Base-by-base conservation (phyloP, 2,888 invertebrate genomes). In the Scelioninae gen. 1 region DNA sequence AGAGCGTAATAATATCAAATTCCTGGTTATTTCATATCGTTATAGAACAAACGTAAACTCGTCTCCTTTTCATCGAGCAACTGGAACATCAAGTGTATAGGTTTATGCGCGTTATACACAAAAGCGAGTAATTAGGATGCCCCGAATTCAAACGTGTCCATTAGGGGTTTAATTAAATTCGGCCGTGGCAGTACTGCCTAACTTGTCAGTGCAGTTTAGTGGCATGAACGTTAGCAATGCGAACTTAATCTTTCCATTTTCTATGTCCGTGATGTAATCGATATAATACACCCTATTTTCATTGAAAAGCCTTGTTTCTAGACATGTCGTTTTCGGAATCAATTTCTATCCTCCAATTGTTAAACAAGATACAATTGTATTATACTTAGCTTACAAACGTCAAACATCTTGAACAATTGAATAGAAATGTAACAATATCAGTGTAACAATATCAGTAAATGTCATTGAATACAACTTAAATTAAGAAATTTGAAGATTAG, bases 121-220 rank as follows among this genome's bases (percentile, higher is more conserved):
- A 80, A 80, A 80, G 72, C 69, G 43, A 69, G 75, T 80, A 80
- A 80, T 80, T 75, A 68, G 80, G 69, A 80, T 80, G 69, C 47
- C 74, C 45, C 69, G 65, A 75, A 80, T 80, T 80, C 75, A 79
- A 53, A 49, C 72, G 69, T 80, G 80, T 80, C 80, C 75, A 80
- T 80, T 75, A 75, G 56, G 51, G 75, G 80, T 75, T 80, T 80
- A 80, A 80, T 80, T 80, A 80, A 80, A 80, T 80, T 75, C 75
- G 80, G 49, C 56, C 69, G 47, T 56, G 40, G 56, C 63, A n/a
- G 43, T 13, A 34, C 56, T 56, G 80, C 56, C 68, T 75, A 80
- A 69, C 80, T 80, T 80, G 80, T 69, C 80, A 63, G 75, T 63
- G 45, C 63, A 80, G 75, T 80, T 75, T 75, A 80, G 68, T 63